These are phyloP conservation scores for Sebastes iracundus DNA, from an alignment of 2,797 vertebrate species.

Conservation along the genomic window DNA sequence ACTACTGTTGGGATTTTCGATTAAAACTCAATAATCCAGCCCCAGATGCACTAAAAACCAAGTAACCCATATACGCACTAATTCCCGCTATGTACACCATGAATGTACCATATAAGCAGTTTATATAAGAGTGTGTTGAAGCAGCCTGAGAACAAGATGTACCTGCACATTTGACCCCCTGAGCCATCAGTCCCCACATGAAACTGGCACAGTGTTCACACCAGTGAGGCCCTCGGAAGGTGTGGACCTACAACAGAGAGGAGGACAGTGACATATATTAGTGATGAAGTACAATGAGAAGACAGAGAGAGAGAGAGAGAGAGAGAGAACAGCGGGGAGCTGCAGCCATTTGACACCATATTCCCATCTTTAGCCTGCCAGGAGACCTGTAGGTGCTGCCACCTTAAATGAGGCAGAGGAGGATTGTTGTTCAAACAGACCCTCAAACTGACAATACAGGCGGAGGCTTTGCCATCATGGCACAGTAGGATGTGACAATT, in stretches of 20 bases:
- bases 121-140: conserved; percentile 18
- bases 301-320: neutral
- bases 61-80: conserved; percentile 65
- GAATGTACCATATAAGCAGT: neutral
- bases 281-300: conserved; percentile 3
- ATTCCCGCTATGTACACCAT: conserved; percentile 39
- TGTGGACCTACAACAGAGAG: conserved; percentile 91
- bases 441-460: conserved; percentile 56
- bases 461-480: conserved; percentile 16
- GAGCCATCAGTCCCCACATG: conserved; percentile 99
- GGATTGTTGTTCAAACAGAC: conserved; percentile 43
- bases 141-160: conserved; percentile 29
- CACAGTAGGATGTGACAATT: conserved; percentile 39
- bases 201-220: conserved; percentile 99
- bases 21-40: conserved; percentile 67
- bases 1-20: conserved; percentile 62
- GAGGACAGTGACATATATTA: conserved; percentile 50
- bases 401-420: conserved; percentile 41
- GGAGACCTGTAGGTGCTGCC: conserved; percentile 24
- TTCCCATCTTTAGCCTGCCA: neutral
- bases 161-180: conserved; percentile 99
- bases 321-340: neutral
- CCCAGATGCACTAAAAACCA: conserved; percentile 66
- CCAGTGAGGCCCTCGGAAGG: conserved; percentile 98
- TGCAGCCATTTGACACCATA: neutral